These are phyloP conservation scores for Lumbricus terrestris DNA, from an alignment of 2,888 invertebrate species.

Conservation along the genomic window DNA sequence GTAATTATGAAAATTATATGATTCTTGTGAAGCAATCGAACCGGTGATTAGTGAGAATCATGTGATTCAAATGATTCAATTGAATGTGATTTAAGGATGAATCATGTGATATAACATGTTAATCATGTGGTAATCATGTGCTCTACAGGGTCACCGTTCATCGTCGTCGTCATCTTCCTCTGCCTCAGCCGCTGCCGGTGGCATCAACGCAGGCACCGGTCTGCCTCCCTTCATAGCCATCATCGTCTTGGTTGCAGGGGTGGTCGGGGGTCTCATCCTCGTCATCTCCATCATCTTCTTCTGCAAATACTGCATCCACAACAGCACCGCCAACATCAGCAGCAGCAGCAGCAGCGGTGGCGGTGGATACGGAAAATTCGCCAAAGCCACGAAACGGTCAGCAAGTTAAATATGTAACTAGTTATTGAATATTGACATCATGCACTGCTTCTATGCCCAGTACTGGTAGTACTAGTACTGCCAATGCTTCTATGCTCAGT, in stretches of 20 bases:
- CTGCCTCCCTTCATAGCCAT: constrained; percentile 43
- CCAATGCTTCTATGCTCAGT: not conserved
- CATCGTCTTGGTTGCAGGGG: constrained; percentile 58
- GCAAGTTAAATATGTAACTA: not conserved
- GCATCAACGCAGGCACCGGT: not conserved
- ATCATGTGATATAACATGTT: too few relatives aligned
- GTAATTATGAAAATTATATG: too few relatives aligned
- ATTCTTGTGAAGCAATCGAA: not conserved
- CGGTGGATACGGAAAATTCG: not conserved
- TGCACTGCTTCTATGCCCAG: too few relatives aligned
- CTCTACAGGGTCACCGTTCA: not conserved
- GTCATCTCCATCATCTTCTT: constrained; percentile 58
- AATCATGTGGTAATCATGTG: not conserved
- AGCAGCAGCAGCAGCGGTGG: not conserved
- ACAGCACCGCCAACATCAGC: not conserved
- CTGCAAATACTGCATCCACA: constrained; percentile 59
- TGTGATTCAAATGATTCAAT: too few relatives aligned
- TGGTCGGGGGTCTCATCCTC: constrained; percentile 59
- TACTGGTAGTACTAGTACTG: too few relatives aligned
- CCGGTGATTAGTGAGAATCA: not conserved
- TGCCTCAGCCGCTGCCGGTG: not conserved
- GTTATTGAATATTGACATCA: not conserved
- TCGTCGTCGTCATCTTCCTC: not conserved
- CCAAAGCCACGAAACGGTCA: not conserved
- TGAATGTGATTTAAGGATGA: not conserved